Evolutionary conservation across 2,797 vertebrate genomes (phyloP).

Genomic region (Anisognathus igniventris): DNA sequence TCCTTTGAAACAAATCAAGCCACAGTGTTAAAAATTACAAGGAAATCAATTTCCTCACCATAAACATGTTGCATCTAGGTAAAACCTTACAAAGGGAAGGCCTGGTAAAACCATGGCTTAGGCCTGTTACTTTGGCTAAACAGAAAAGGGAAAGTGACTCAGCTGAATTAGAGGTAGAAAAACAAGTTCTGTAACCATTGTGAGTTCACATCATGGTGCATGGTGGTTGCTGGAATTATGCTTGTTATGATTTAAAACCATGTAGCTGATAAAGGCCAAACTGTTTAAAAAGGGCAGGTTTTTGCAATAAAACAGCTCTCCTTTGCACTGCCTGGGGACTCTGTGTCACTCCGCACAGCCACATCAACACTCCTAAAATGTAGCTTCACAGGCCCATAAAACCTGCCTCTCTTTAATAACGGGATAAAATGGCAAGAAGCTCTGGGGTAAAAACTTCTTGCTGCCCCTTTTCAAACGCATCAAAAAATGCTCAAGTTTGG

Average conservation of each 20-base stretch:
- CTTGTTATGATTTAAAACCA: not conserved
- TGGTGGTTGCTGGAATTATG: not conserved
- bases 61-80: not conserved
- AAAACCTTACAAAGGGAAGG: not conserved
- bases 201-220: accelerated
- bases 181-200: not conserved
- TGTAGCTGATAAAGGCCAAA: not conserved
- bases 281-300: no score
- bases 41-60: not conserved
- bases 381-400: not conserved
- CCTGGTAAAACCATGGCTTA: not conserved
- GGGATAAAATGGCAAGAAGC: not conserved
- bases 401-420: not conserved
- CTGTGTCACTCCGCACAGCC: accelerated
- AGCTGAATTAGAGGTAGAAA: not conserved
- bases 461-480: not conserved
- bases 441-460: not conserved
- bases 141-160: not conserved
- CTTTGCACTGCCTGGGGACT: not conserved
- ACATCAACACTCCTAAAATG: not conserved
- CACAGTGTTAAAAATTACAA: not conserved
- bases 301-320: not conserved
- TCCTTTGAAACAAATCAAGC: not conserved
- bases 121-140: not conserved
- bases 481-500: not conserved